Conservation (phyloP, 37 sponge, comb jelly and placozoan species). For the Hormiphora californensis region DNA sequence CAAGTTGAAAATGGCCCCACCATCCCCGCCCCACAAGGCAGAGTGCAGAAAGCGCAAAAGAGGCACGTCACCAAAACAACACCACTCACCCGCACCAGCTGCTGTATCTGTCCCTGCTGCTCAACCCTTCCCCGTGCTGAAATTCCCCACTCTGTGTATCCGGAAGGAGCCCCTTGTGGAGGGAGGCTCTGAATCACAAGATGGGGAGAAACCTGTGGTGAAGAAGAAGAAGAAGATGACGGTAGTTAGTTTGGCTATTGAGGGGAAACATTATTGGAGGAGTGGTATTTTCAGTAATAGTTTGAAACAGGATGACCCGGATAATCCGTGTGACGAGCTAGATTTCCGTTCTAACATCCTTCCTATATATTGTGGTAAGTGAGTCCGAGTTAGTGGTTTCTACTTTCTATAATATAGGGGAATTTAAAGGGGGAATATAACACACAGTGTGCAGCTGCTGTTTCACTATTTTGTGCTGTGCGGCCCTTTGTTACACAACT, state of each 20-base stretch:
- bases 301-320: background rate
- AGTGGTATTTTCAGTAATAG: slow-evolving; percentile 34
- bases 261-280: background rate
- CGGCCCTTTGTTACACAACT: too few relatives aligned
- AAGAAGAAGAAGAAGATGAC: background rate
- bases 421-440: too few relatives aligned
- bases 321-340: background rate
- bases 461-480: too few relatives aligned
- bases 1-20: background rate
- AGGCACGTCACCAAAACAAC: background rate
- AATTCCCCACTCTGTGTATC: background rate
- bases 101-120: background rate
- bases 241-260: background rate
- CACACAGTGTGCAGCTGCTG: too few relatives aligned
- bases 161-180: background rate
- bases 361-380: slow-evolving; percentile 47
- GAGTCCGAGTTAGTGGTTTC: background rate
- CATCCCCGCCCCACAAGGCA: background rate
- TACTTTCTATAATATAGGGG: too few relatives aligned
- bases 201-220: background rate
- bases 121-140: slow-evolving; percentile 20
- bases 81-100: background rate
- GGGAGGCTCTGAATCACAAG: background rate
- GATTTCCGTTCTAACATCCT: slow-evolving; percentile 52
- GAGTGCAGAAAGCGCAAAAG: slow-evolving; percentile 19